phyloP scores from a whole-genome alignment of 2,113 vertebrate species.

The Nothobranchius kuhntae region DNA sequence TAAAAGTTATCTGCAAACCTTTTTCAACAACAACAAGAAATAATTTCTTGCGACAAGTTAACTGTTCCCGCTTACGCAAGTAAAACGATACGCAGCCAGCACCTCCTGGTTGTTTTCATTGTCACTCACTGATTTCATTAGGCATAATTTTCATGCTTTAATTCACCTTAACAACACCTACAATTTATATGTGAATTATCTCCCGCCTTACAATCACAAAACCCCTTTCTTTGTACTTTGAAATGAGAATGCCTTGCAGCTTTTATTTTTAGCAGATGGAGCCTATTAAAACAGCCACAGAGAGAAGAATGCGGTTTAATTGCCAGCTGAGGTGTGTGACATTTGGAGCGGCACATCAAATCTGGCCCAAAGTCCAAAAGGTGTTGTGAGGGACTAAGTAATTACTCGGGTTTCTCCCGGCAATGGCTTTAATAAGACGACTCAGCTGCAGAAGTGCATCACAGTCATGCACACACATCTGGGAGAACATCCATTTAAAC shows the following conservation, averaged over 20 bases:
- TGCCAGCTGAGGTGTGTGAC: constrained; percentile 73
- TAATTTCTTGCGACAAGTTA: background rate
- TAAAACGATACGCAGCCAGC: background rate
- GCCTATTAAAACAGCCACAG: constrained; percentile 58
- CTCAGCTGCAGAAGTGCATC: constrained; percentile 54
- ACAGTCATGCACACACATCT: background rate
- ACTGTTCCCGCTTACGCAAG: too few species aligned
- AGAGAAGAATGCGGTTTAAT: constrained; percentile 65
- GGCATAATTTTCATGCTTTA: constrained; percentile 18
- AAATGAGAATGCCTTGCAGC: constrained; percentile 40
- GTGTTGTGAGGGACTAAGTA: constrained; percentile 76
- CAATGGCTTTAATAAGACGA: constrained; percentile 68
- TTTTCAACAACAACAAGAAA: background rate
- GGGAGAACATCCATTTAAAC: background rate
- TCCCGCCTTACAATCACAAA: constrained; percentile 26
- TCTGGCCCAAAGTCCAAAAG: constrained; percentile 77
- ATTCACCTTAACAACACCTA: constrained; percentile 27
- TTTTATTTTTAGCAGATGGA: constrained; percentile 44
- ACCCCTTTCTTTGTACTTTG: constrained; percentile 14
- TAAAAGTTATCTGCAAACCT: background rate
- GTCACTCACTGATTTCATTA: constrained; percentile 20
- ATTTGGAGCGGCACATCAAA: constrained; percentile 74
- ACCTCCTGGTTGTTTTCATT: constrained; percentile 8
- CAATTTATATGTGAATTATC: constrained; percentile 31
- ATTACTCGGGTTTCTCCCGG: constrained; percentile 76